These are phyloP conservation scores for Carcharodon carcharias DNA, from an alignment of 2,797 vertebrate genomes.

Conservation along the genomic window DNA sequence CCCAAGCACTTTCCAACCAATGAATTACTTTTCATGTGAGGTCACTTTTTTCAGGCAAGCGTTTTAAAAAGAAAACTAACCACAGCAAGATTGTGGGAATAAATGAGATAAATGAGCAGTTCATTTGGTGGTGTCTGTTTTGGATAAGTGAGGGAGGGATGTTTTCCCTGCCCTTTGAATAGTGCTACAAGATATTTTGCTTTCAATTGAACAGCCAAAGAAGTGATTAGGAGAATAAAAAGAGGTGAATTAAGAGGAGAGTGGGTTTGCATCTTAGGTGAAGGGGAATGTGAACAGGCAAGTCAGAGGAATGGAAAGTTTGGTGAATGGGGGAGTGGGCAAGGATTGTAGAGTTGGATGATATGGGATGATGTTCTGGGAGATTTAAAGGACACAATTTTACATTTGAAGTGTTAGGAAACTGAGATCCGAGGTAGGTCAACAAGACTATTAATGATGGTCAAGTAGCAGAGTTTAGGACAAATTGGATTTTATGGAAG, in stretches of 20 bases:
- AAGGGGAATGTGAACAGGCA: background rate
- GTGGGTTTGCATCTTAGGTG: background rate
- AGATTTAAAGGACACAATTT: background rate
- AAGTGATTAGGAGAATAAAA: background rate
- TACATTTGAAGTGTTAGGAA: background rate
- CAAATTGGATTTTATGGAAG: background rate
- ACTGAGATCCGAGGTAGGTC: background rate
- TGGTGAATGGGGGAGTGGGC: background rate
- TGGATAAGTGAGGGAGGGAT: background rate
- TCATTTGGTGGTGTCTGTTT: background rate
- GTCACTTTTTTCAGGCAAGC: background rate
- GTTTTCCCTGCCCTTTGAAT: background rate
- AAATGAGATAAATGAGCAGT: background rate
- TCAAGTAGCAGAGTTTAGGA: background rate
- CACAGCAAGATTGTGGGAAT: background rate
- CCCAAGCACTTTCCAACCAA: background rate
- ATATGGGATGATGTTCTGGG: background rate
- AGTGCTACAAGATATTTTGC: background rate
- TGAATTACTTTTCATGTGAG: background rate
- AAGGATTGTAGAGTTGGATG: background rate
- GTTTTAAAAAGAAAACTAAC: background rate
- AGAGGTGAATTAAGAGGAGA: background rate
- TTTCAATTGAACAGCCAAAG: background rate
- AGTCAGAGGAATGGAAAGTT: background rate
- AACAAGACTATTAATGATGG: background rate